Evolutionary conservation across 2,797 vertebrate genomes (phyloP).

Genomic region (Gymnoscopelus braueri): DNA sequence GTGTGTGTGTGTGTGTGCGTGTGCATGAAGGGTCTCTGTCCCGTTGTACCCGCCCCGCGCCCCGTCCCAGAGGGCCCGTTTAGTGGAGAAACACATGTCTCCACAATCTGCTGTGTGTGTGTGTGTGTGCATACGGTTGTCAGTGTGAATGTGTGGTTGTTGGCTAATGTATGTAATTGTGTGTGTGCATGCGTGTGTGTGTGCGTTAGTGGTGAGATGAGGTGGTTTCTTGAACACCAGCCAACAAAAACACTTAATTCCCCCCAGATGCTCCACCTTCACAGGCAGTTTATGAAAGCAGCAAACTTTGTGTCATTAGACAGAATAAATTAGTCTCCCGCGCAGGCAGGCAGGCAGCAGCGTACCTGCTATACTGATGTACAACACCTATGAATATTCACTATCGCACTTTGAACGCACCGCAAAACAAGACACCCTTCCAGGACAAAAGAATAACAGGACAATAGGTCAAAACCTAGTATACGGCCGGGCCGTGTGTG

Average conservation of each 20-base stretch:
- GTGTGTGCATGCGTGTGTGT: background rate
- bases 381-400: conserved; percentile 65
- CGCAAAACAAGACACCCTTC: conserved; percentile 36
- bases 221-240: conserved; percentile 57
- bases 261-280: conserved; percentile 60
- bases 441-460: too few species aligned
- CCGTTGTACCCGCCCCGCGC: background rate
- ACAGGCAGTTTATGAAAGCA: conserved; percentile 59
- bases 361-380: conserved; percentile 36
- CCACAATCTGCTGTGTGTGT: conserved; percentile 38
- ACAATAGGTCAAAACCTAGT: too few species aligned
- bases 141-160: conserved; percentile 16
- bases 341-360: conserved; percentile 23
- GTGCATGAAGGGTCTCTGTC: conserved; percentile 6
- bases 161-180: background rate
- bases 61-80: background rate
- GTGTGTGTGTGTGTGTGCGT: background rate
- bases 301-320: conserved; percentile 70
- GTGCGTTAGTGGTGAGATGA: conserved; percentile 36
- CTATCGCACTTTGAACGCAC: conserved; percentile 38
- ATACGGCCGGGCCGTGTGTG: too few species aligned
- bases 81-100: conserved; percentile 16
- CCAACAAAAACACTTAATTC: conserved; percentile 69
- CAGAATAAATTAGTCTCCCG: conserved; percentile 62
- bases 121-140: conserved; percentile 16